Percentiles rank a stretch among this genome's conserved stretches.
Conservation (phyloP, 2,888 invertebrate species). For the Tanaodytes sp. region DNA sequence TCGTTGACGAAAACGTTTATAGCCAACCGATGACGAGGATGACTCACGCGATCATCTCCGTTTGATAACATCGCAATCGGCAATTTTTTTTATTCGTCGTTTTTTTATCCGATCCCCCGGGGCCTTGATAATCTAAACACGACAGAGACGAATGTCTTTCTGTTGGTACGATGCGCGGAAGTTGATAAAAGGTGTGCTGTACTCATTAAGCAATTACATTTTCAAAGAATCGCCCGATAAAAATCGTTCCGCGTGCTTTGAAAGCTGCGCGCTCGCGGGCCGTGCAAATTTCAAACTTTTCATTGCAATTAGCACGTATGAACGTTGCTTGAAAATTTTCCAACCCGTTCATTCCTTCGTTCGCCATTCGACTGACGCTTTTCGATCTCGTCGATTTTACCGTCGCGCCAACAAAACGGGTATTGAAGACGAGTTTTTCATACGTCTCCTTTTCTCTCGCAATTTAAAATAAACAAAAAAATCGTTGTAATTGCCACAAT, state of each 20-base stretch:
- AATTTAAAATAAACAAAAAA: too few species aligned
- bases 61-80: constrained; percentile 40
- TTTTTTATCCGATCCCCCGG: constrained; percentile 28
- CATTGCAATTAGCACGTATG: constrained; percentile 7
- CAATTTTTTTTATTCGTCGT: constrained; percentile 16
- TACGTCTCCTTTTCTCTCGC: too few species aligned
- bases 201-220: constrained; percentile 51
- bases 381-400: too few species aligned
- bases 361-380: too few species aligned
- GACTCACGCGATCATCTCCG: constrained; percentile 39
- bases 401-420: too few species aligned
- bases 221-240: constrained; percentile 51
- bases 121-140: constrained; percentile 45
- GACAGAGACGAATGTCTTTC: constrained; percentile 52
- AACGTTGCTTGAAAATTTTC: too few species aligned
- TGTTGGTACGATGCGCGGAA: constrained; percentile 40
- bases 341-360: too few species aligned
- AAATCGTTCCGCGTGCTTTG: constrained; percentile 49
- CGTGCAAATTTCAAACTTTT: constrained; percentile 6
- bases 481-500: too few species aligned
- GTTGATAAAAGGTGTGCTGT: constrained; percentile 50
- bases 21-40: constrained; percentile 22
- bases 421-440: too few species aligned
- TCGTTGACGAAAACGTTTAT: not conserved
- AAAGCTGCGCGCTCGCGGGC: not conserved